Percentiles rank a stretch among this genome's conserved stretches.
Evolutionary conservation across 2,113 vertebrate genomes (phyloP).

Genomic region (Pagrus major): DNA sequence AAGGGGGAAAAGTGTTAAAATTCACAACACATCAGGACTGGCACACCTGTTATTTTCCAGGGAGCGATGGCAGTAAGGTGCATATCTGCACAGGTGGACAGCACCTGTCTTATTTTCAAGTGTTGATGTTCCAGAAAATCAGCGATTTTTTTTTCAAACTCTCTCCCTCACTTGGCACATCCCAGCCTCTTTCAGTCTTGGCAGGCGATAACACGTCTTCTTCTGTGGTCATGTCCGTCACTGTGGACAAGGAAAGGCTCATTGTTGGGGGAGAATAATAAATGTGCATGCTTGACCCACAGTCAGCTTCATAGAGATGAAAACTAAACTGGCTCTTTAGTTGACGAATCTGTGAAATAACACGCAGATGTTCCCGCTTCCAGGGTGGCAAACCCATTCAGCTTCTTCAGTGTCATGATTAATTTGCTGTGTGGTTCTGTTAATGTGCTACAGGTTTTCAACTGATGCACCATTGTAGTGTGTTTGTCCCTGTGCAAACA

Average conservation of each 20-base stretch:
- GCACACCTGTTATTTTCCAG: not conserved
- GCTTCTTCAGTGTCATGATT: not conserved
- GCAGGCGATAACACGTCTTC: not conserved
- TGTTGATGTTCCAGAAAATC: not conserved
- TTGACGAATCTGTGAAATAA: not conserved
- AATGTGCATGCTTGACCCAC: not conserved
- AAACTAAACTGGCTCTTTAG: not conserved
- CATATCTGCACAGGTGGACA: not conserved
- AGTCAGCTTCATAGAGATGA: not conserved
- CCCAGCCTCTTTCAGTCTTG: not conserved
- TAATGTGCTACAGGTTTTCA: not conserved
- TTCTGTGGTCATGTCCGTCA: constrained; percentile 1
- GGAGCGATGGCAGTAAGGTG: not conserved
- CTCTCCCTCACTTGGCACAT: not conserved
- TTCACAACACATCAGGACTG: not conserved
- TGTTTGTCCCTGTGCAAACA: not conserved
- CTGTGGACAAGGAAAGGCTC: not conserved
- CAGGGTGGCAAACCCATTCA: not conserved
- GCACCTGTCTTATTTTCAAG: constrained; percentile 3
- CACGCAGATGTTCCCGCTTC: not conserved
- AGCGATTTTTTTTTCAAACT: not conserved
- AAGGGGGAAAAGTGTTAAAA: not conserved
- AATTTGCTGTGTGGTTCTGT: not conserved
- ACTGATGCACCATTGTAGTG: not conserved
- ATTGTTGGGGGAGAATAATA: not conserved